These are phyloP conservation scores for Galeruca laticollis DNA, from an alignment of 2,888 invertebrate genomes.

Conservation along the genomic window DNA sequence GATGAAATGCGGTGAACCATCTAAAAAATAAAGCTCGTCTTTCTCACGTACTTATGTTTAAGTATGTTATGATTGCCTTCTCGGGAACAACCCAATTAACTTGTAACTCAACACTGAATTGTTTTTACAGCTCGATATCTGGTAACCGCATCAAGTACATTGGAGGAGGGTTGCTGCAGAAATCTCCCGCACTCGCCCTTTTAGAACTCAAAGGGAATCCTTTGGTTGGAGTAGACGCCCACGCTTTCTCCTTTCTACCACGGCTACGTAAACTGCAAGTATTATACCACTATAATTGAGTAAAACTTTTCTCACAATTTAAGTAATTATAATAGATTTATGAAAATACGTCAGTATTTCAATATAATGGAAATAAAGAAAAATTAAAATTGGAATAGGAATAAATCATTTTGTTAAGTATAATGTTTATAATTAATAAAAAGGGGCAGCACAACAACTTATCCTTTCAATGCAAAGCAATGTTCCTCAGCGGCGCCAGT, in stretches of 20 bases:
- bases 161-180: constrained; percentile 77
- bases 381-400: no score
- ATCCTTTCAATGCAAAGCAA: no score
- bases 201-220: constrained; percentile 90
- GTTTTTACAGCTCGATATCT: constrained; percentile 77
- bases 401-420: no score
- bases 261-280: constrained; percentile 85
- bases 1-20: background rate
- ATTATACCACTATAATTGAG: constrained; percentile 51
- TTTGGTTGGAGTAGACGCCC: constrained; percentile 75
- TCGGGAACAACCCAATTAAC: background rate
- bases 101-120: constrained; percentile 15
- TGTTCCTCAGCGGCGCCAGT: no score
- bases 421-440: no score
- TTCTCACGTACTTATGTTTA: background rate
- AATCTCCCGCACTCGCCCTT: constrained; percentile 76
- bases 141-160: constrained; percentile 86
- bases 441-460: no score
- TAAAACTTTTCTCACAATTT: no score
- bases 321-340: no score
- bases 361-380: no score
- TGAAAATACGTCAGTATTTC: no score
- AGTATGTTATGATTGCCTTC: background rate
- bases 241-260: constrained; percentile 82
- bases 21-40: background rate